Conservation (phyloP, 2,113 vertebrate genomes). For the Seriola quinqueradiata region DNA sequence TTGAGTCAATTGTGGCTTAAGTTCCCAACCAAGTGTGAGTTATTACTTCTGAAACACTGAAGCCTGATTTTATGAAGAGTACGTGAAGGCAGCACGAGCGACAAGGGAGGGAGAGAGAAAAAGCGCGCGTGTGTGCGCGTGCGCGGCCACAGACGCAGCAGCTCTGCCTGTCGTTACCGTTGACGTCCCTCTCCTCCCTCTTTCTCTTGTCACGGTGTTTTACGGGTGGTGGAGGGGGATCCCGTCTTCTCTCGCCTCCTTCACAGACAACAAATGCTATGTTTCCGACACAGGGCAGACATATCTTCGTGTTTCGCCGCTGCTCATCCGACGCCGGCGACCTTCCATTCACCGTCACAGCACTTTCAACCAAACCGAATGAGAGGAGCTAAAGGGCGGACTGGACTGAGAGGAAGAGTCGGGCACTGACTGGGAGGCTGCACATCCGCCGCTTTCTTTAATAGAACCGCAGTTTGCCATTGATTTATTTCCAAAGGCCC, state of each 20-base stretch:
- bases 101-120: background rate
- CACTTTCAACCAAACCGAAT: background rate
- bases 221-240: conserved; percentile 14
- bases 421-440: conserved; percentile 22
- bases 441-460: conserved; percentile 53
- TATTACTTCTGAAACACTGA: background rate
- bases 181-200: conserved; percentile 43
- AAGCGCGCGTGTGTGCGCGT: conserved; percentile 16
- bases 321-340: background rate
- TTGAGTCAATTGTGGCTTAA: background rate
- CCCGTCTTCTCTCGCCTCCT: background rate
- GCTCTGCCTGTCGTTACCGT: conserved; percentile 61
- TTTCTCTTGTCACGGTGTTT: conserved; percentile 58
- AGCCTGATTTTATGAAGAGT: background rate
- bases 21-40: background rate
- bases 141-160: conserved; percentile 42
- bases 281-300: background rate
- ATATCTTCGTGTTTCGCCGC: background rate
- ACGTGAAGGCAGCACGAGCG: conserved; percentile 42
- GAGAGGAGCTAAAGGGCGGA: conserved; percentile 44
- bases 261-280: background rate
- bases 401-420: conserved; percentile 28
- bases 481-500: conserved; percentile 24
- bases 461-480: conserved; percentile 18
- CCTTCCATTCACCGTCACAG: background rate